Evolutionary conservation across 2,888 invertebrate genomes (phyloP), one percentile per base, ranked within the genome.

Genomic region (Dasysyrphus albostriatus): DNA sequence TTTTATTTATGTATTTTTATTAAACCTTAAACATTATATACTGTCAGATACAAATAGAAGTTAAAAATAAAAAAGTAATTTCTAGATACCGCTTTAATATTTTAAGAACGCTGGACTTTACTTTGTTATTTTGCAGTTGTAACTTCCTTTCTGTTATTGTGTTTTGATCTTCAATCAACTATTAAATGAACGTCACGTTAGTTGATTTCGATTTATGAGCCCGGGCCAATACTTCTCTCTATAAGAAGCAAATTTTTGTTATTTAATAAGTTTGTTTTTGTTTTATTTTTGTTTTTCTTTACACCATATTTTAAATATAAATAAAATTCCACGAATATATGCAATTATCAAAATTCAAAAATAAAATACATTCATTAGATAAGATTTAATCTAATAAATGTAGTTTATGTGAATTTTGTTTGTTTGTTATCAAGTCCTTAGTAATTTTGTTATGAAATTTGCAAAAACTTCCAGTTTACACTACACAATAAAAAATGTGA

Each of bases 41-140:
- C 75, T 84, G 72, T 80, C 76, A 81, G 76, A 81, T 85, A 85
- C 81, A 85, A 85, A 85, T 81, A 85, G 81, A 85, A 84, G 77
- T 78, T 74, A 70, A 77, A 44, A 63, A 77, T 70, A 59, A 70
- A 84, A 72, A 73, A 74, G 65, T 42, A 72, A 72, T 63, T 77
- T 63, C 63, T 85, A 85, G 24, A 74, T 73, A 69, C 74, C 73
- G 77, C 73, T 77, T 74, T 73, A 72, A 69, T 65, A 34, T 34
- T 49, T 42, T 67, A n/a, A 65, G 37, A 56, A 56, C 51, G 39
- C 70, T 65, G 75, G 63, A 54, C 51, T 49, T 70, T 59, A 54
- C 32, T 59, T 49, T 65, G 32, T 44, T 49, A 69, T 59, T 34
- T 24, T 24, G 65, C 16, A 37, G 51, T 67, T 54, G 51, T 39